Conservation (phyloP, 1,140 invertebrate genomes). For the Eumaeus atala region DNA sequence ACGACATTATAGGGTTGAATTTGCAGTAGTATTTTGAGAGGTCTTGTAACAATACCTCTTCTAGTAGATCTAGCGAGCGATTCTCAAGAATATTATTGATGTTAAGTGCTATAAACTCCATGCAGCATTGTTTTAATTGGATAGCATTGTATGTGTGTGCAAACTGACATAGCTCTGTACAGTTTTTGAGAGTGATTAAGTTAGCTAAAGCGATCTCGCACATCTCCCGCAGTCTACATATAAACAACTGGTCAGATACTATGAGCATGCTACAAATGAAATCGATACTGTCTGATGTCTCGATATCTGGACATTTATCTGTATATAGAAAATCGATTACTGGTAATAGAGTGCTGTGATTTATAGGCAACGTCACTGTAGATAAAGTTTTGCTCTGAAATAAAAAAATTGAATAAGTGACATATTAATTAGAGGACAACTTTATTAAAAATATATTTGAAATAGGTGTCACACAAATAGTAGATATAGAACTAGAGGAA, state of each 20-base stretch:
- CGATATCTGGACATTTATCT: constrained; percentile 75
- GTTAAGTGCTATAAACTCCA: constrained; percentile 83
- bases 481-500: no score
- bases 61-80: constrained; percentile 75
- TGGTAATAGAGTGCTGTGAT: constrained; percentile 73
- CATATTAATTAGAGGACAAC: not conserved
- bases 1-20: constrained; percentile 71
- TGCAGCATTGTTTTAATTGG: constrained; percentile 79
- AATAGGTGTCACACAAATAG: not conserved
- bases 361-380: constrained; percentile 66
- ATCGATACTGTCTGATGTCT: constrained; percentile 74
- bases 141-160: constrained; percentile 79
- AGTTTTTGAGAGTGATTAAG: constrained; percentile 81
- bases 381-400: constrained; percentile 66
- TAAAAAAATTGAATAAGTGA: constrained; percentile 14
- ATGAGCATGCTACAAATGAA: constrained; percentile 80
- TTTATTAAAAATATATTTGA: not conserved
- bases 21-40: constrained; percentile 78
- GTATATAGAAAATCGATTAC: constrained; percentile 82
- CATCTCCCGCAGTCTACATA: constrained; percentile 77
- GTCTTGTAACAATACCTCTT: constrained; percentile 75
- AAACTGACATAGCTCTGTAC: constrained; percentile 80
- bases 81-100: constrained; percentile 80
- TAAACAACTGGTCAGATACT: constrained; percentile 81
- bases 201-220: constrained; percentile 79